phyloP scores from a whole-genome alignment of 2,113 vertebrate species.

The Verasper variegatus region DNA sequence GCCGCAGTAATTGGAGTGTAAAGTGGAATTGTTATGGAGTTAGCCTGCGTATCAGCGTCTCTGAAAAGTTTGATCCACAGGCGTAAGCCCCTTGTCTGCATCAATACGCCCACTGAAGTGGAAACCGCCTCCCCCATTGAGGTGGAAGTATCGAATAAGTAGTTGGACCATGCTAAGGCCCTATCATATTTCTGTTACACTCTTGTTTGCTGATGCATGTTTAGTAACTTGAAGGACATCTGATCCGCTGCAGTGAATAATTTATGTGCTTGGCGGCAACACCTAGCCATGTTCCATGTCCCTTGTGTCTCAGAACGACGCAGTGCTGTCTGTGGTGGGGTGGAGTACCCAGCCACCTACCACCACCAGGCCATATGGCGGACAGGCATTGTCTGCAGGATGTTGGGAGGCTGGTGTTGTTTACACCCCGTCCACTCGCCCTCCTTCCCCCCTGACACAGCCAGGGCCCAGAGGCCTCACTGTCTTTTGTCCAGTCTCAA shows the following conservation, averaged over 20 bases:
- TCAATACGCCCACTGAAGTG: conserved; percentile 52
- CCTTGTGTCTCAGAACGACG: conserved; percentile 22
- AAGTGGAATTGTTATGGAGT: conserved; percentile 59
- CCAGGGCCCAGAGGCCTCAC: conserved; percentile 28
- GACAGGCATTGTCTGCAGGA: conserved; percentile 31
- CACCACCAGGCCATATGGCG: conserved; percentile 58
- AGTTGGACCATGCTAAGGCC: conserved; percentile 38
- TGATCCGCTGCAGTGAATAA: conserved; percentile 70
- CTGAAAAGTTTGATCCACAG: conserved; percentile 58
- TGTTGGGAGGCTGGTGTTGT: conserved; percentile 48
- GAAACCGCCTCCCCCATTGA: conserved; percentile 66
- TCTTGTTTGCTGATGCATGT: conserved; percentile 79
- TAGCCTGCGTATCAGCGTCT: conserved; percentile 32
- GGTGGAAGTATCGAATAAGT: conserved; percentile 72
- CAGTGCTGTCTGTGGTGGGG: conserved; percentile 22
- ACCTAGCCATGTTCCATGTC: conserved; percentile 51
- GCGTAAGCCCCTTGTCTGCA: conserved; percentile 48
- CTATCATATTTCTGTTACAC: conserved; percentile 70
- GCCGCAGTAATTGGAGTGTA: conserved; percentile 61
- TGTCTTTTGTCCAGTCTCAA: conserved; percentile 57
- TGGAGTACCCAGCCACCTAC: conserved; percentile 47
- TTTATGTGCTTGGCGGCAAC: conserved; percentile 67
- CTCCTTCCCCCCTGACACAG: conserved; percentile 19
- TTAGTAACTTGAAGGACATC: conserved; percentile 73
- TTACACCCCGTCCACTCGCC: conserved; percentile 45